Evolutionary conservation across 2,888 invertebrate genomes (phyloP).

Genomic region (Eupithecia dodoneata): DNA sequence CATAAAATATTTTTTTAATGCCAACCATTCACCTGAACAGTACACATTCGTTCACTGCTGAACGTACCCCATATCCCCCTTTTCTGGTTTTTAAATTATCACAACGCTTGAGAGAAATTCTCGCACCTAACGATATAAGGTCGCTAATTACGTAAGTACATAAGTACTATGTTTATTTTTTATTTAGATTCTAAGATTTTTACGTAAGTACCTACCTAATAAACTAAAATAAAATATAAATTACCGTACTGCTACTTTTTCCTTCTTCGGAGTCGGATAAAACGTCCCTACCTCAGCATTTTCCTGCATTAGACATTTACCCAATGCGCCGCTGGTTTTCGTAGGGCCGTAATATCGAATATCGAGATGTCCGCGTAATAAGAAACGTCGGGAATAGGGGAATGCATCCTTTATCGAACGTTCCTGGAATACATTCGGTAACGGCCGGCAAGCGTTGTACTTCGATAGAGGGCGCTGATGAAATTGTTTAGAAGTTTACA

Average conservation of each 20-base stretch:
- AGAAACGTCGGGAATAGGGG: neutral
- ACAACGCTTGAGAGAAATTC: no score
- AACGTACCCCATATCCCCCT: no score
- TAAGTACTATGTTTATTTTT: no score
- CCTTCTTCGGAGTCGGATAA: neutral
- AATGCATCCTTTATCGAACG: neutral
- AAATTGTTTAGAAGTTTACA: neutral
- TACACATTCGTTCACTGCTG: no score
- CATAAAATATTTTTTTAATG: no score
- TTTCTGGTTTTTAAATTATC: no score
- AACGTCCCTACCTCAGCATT: neutral
- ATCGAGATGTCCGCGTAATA: neutral
- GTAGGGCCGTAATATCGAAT: neutral
- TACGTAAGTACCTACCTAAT: no score
- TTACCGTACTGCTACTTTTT: neutral
- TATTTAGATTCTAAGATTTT: no score
- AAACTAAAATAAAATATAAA: no score
- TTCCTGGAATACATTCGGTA: neutral
- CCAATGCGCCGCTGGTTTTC: neutral
- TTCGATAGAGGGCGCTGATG: neutral
- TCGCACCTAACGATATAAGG: no score
- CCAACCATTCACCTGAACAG: no score
- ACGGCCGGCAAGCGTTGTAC: neutral
- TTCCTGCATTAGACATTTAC: neutral
- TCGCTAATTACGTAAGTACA: no score